Conservation (phyloP, 2,888 invertebrate species). For the Latrodectus elegans region DNA sequence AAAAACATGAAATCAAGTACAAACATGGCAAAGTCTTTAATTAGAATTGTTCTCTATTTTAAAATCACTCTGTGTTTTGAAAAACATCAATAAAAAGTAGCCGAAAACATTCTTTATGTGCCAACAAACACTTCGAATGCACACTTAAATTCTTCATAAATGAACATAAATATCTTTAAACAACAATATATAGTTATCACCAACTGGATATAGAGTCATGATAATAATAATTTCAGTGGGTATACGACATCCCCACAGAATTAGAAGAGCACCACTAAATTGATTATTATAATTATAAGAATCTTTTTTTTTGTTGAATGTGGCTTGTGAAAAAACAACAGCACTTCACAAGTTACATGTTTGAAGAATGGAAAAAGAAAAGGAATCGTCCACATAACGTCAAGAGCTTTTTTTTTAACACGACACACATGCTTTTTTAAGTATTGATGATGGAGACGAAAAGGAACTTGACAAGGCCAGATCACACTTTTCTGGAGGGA, state of each 20-base stretch:
- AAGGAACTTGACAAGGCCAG: slow-evolving; percentile 69
- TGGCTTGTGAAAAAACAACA: slow-evolving; percentile 49
- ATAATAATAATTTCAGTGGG: slow-evolving; percentile 22
- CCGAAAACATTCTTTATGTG: slow-evolving; percentile 52
- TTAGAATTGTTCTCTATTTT: slow-evolving; percentile 57
- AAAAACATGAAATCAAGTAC: slow-evolving; percentile 22
- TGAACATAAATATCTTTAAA: slow-evolving; percentile 58
- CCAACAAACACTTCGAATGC: slow-evolving; percentile 58
- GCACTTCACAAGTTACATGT: slow-evolving; percentile 52
- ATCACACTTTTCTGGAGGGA: slow-evolving; percentile 66
- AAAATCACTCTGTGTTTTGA: slow-evolving; percentile 62
- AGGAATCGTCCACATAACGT: not conserved
- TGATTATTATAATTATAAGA: slow-evolving; percentile 55
- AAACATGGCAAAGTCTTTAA: slow-evolving; percentile 58
- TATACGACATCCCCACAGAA: slow-evolving; percentile 24
- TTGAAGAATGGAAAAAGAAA: slow-evolving; percentile 11
- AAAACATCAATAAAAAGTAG: slow-evolving; percentile 66
- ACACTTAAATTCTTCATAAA: slow-evolving; percentile 56
- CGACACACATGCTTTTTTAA: slow-evolving; percentile 47
- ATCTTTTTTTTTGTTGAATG: slow-evolving; percentile 24
- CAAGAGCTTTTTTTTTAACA: slow-evolving; percentile 11
- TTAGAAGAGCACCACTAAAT: slow-evolving; percentile 68
- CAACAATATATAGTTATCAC: slow-evolving; percentile 68
- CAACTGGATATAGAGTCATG: slow-evolving; percentile 58
- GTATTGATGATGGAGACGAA: slow-evolving; percentile 33